Conservation (phyloP, 2,113 vertebrate genomes). For the Madoqua kirkii region DNA sequence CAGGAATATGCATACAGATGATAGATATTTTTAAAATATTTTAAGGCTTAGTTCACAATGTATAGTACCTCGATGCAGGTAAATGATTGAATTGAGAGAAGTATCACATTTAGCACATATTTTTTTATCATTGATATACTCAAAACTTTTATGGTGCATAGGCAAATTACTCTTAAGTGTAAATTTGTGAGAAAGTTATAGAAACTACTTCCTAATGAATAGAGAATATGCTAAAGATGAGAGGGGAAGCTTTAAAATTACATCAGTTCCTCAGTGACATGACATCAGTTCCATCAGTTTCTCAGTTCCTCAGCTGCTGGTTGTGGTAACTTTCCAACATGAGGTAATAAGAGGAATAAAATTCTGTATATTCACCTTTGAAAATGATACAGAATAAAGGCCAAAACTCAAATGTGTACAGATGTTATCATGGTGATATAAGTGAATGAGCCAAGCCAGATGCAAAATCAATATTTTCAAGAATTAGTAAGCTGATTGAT, state of each 20-base stretch:
- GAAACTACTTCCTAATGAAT: background rate
- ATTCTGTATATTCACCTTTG: background rate
- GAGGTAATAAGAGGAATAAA: background rate
- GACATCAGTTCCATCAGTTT: background rate
- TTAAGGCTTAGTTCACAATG: background rate
- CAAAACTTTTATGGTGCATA: background rate
- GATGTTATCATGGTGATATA: background rate
- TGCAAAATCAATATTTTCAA: background rate
- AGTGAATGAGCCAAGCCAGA: background rate
- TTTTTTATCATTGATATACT: background rate
- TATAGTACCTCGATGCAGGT: background rate
- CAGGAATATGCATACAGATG: background rate
- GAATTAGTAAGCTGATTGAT: background rate
- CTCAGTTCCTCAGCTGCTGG: background rate
- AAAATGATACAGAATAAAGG: background rate
- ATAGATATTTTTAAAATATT: background rate
- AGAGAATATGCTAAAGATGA: background rate
- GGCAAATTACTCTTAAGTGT: background rate
- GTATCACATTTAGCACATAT: background rate
- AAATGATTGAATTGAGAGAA: background rate
- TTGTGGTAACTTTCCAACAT: background rate
- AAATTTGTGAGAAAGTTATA: background rate
- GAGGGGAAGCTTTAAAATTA: background rate
- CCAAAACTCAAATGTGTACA: background rate
- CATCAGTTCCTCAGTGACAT: background rate